Percentiles rank a stretch among this genome's conserved stretches.
Conservation (phyloP, 1,140 invertebrate genomes). For the Danaus melanippus region DNA sequence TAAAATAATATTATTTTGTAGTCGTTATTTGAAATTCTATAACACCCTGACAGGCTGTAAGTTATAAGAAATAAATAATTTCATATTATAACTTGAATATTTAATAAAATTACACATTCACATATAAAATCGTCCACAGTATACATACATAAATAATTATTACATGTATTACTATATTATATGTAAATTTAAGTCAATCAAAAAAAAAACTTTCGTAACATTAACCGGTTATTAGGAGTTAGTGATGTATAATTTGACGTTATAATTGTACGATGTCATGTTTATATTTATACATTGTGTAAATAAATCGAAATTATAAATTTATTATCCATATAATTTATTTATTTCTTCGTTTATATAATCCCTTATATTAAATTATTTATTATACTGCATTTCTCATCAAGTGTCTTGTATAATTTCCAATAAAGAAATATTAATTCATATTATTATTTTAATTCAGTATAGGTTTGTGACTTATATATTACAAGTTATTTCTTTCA, state of each 20-base stretch:
- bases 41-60: too few species aligned
- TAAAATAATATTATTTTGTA: too few species aligned
- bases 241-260: slow-evolving; percentile 5
- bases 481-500: slow-evolving; percentile 2
- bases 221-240: too few species aligned
- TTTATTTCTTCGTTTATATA: slow-evolving; percentile 22
- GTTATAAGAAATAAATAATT: too few species aligned
- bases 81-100: not conserved
- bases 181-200: too few species aligned
- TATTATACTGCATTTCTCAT: slow-evolving; percentile 30
- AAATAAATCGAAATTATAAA: slow-evolving; percentile 16
- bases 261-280: slow-evolving; percentile 14
- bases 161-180: not conserved
- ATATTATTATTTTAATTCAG: slow-evolving; percentile 7
- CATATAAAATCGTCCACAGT: slow-evolving; percentile 7
- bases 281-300: slow-evolving; percentile 13
- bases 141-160: slow-evolving; percentile 8
- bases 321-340: slow-evolving; percentile 27
- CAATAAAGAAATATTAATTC: slow-evolving; percentile 40
- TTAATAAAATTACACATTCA: slow-evolving; percentile 3
- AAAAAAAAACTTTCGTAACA: too few species aligned
- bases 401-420: slow-evolving; percentile 51
- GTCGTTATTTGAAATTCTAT: too few species aligned
- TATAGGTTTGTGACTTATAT: not conserved
- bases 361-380: slow-evolving; percentile 47